A percentile compares a stretch with the other conserved stretches of the same genome.
Conservation (phyloP, 2,797 vertebrate genomes). For the Eulemur mongoz region DNA sequence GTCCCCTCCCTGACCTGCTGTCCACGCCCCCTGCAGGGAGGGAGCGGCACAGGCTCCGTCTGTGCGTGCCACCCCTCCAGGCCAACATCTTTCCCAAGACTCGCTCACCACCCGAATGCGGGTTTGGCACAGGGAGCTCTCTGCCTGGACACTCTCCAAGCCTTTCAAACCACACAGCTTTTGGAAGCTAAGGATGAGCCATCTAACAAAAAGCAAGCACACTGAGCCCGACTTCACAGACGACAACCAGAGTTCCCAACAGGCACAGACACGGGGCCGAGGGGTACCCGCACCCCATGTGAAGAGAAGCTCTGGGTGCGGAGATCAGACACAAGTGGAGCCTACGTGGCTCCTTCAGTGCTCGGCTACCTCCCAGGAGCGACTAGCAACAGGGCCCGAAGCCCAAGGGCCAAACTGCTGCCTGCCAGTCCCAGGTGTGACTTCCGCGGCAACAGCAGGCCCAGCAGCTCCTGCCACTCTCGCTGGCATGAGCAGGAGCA, state of each 20-base stretch:
- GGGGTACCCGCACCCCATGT: rapidly evolving
- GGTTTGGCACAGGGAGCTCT: not conserved
- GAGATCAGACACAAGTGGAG: not conserved
- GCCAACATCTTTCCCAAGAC: not conserved
- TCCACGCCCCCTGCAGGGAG: not conserved
- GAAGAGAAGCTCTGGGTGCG: not conserved
- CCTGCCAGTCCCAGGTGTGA: not conserved
- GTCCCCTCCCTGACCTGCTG: not conserved
- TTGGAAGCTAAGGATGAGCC: not conserved
- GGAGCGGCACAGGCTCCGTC: not conserved
- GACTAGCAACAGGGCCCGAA: not conserved
- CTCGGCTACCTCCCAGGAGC: not conserved
- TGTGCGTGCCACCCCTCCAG: not conserved
- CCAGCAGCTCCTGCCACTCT: not conserved
- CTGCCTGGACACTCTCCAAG: not conserved
- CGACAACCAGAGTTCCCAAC: too few relatives aligned
- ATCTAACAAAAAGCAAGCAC: not conserved
- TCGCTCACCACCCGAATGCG: not conserved
- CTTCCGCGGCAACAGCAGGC: not conserved
- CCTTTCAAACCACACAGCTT: not conserved
- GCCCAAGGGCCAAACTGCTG: not conserved
- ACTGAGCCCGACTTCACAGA: not conserved
- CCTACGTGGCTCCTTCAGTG: not conserved
- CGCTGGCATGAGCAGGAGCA: not conserved
- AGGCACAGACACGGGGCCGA: not conserved